Percentiles rank a stretch among this genome's conserved stretches.
Evolutionary conservation across 2,888 invertebrate species (phyloP).

Genomic region (Ectemnius lituratus): DNA sequence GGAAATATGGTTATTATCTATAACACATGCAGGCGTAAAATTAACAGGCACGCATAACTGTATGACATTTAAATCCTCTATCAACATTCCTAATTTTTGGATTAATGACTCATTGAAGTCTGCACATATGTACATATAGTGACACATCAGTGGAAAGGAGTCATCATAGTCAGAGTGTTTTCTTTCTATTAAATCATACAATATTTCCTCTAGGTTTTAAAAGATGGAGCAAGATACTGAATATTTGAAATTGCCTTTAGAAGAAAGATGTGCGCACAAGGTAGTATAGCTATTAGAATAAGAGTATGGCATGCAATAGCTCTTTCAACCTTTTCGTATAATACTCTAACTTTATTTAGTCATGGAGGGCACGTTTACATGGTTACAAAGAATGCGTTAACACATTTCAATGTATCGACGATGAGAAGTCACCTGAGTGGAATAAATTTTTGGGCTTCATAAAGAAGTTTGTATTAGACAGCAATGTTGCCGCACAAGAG

Average conservation of each 20-base stretch:
- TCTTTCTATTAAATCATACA: not conserved
- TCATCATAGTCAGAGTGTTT: too few species aligned
- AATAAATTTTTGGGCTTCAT: slow-evolving; percentile 93
- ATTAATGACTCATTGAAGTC: too few species aligned
- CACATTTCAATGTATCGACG: slow-evolving; percentile 90
- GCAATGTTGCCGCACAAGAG: slow-evolving; percentile 97
- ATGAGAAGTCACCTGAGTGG: slow-evolving; percentile 97
- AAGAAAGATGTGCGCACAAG: slow-evolving; percentile 96
- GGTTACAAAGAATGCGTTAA: slow-evolving; percentile 97
- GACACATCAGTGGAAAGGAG: too few species aligned
- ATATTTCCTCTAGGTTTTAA: slow-evolving; percentile 37
- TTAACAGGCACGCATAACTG: too few species aligned
- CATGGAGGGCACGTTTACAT: slow-evolving; percentile 96
- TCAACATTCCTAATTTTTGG: too few species aligned
- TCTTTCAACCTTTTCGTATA: slow-evolving; percentile 2
- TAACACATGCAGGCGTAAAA: too few species aligned
- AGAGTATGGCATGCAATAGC: not conserved
- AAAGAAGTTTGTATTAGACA: slow-evolving; percentile 96
- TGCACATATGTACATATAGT: too few species aligned
- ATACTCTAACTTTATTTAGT: slow-evolving; percentile 73
- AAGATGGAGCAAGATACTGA: slow-evolving; percentile 92
- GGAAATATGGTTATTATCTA: too few species aligned
- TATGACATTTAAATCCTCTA: too few species aligned
- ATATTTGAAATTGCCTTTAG: slow-evolving; percentile 91
- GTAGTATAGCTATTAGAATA: slow-evolving; percentile 68